These are phyloP conservation scores for Loriculus beryllinus DNA, from an alignment of 2,797 vertebrate species.

Conservation along the genomic window DNA sequence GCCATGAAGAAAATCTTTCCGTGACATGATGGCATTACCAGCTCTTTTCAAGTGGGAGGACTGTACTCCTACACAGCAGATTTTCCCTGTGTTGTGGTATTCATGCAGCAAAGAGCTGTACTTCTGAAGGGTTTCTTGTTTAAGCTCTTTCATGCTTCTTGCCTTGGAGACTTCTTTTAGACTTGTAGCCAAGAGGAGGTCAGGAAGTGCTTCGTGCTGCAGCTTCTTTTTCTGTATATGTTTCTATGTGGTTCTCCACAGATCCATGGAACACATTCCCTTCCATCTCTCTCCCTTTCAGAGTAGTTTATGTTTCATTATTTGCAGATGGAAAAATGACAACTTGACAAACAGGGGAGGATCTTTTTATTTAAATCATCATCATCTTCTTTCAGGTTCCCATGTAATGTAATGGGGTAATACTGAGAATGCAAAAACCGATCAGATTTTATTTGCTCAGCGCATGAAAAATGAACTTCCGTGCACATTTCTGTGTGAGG, in stretches of 20 bases:
- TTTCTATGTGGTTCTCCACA: slow-evolving; percentile 70
- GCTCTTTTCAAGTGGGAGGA: slow-evolving; percentile 79
- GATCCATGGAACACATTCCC: slow-evolving; percentile 47
- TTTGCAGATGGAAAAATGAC: slow-evolving; percentile 66
- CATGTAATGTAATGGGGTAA: slow-evolving; percentile 24
- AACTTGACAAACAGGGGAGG: slow-evolving; percentile 59
- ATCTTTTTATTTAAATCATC: slow-evolving; percentile 66
- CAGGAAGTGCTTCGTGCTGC: slow-evolving; percentile 59
- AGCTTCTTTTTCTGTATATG: slow-evolving; percentile 66
- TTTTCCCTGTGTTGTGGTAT: slow-evolving; percentile 82
- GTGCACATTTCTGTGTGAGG: not conserved
- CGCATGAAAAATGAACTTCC: not conserved
- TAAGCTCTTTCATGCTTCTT: slow-evolving; percentile 60
- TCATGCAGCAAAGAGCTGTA: slow-evolving; percentile 61
- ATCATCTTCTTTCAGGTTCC: slow-evolving; percentile 31
- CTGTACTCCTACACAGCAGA: slow-evolving; percentile 78
- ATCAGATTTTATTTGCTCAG: slow-evolving; percentile 14
- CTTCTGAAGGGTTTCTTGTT: slow-evolving; percentile 73
- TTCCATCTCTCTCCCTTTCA: slow-evolving; percentile 31
- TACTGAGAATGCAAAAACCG: slow-evolving; percentile 33
- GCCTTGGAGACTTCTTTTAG: slow-evolving; percentile 63
- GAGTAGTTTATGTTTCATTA: slow-evolving; percentile 63
- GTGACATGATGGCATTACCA: slow-evolving; percentile 81
- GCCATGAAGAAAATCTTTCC: slow-evolving; percentile 70
- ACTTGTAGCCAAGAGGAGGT: slow-evolving; percentile 63